Evolutionary conservation across 2,888 invertebrate genomes (phyloP), one percentile per base, ranked within the genome.

Genomic region (Tetheella fluctuosa): DNA sequence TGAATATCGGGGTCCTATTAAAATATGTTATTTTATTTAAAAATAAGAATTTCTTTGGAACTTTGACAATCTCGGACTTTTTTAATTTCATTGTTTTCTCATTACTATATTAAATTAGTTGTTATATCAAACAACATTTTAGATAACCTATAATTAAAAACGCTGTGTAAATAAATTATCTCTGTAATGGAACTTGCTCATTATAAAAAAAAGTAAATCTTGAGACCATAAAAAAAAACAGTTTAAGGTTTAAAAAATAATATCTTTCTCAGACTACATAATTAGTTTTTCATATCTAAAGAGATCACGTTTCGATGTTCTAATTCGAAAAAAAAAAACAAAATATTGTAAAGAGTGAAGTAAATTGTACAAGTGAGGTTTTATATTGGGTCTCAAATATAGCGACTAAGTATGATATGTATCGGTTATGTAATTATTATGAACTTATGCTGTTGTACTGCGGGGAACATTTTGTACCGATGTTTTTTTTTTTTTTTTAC

Each of bases 361-460:
- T 13, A 13, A 34, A 34, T 20, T 69, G 67, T 70, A 71, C 62
- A 73, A 72, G 73, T 77, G 72, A 79, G 69, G 71, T 70, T 71
- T 76, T 73, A 81, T 78, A 64, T 74, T 82, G 86, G 86, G 87
- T 87, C 87, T 86, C 85, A 87, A 86, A 75, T 64, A 66, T 83
- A 85, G 79, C 80, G 81, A 84, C 80, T 80, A 83, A 82, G 83
- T 83, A 75, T 80, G 74, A 71, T 71, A 70, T 81, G 80, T 80
- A 79, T 83, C 76, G 80, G 74, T 71, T 71, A 70, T 81, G 80
- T 80, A 79, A 81, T 80, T 74, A 71, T 76, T 68, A 65, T 23
- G 63, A 58, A 42, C 56, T 60, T 10, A 48, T 10, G 42, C 48
- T 62, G 62, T 58, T 65, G 39, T n/a, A 62, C 64, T 64, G 53